Percentiles rank a stretch among this genome's conserved stretches.
These are phyloP conservation scores for Augiades crinisus DNA, from an alignment of 2,888 invertebrate genomes.

Conservation along the genomic window DNA sequence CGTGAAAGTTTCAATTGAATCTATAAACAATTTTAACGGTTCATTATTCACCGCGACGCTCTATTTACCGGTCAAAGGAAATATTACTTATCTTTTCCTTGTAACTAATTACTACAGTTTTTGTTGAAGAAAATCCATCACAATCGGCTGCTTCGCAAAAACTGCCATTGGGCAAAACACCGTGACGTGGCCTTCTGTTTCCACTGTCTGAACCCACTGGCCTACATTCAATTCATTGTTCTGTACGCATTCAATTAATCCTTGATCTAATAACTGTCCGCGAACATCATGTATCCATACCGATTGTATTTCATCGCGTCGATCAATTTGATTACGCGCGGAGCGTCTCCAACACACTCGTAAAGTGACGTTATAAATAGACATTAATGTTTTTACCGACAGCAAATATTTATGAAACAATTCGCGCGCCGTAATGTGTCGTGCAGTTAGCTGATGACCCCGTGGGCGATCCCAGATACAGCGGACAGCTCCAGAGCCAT, in stretches of 20 bases:
- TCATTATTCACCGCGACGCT: slow-evolving; percentile 22
- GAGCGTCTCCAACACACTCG: neutral
- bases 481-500: slow-evolving; percentile 5
- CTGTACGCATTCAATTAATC: slow-evolving; percentile 7
- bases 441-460: slow-evolving; percentile 19
- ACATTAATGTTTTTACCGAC: slow-evolving; percentile 11
- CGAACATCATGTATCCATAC: neutral
- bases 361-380: neutral
- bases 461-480: slow-evolving; percentile 8
- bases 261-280: slow-evolving; percentile 11
- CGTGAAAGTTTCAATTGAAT: slow-evolving; percentile 24
- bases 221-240: slow-evolving; percentile 32
- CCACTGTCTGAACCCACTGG: slow-evolving; percentile 34
- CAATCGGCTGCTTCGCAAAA: slow-evolving; percentile 15
- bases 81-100: slow-evolving; percentile 15
- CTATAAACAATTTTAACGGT: slow-evolving; percentile 25
- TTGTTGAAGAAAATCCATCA: slow-evolving; percentile 10
- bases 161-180: slow-evolving; percentile 14
- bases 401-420: slow-evolving; percentile 18
- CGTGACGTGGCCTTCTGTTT: slow-evolving; percentile 31
- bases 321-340: neutral
- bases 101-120: slow-evolving; percentile 17
- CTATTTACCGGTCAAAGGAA: slow-evolving; percentile 17
- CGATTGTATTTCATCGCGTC: neutral
- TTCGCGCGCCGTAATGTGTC: slow-evolving; percentile 14